A percentile compares a stretch with the other conserved stretches of the same genome.
phyloP scores from a whole-genome alignment of 1,140 invertebrate genomes.

The Elysia chlorotica region DNA sequence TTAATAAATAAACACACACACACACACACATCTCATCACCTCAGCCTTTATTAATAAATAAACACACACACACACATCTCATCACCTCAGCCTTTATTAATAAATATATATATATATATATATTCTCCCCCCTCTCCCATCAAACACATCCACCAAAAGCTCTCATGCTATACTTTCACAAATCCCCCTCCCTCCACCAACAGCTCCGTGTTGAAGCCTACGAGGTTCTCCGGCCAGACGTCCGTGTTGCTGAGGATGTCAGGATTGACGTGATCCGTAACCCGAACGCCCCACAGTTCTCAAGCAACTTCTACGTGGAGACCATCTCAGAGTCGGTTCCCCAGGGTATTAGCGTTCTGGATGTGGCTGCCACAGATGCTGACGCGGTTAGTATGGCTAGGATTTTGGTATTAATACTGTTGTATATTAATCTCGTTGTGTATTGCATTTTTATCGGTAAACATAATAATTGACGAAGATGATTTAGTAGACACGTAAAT shows the following conservation, averaged over 20 bases:
- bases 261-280: slow-evolving; percentile 84
- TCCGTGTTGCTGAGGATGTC: slow-evolving; percentile 79
- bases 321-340: slow-evolving; percentile 61
- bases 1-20: no score
- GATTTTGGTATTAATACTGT: no score
- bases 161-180: not conserved
- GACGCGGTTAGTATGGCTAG: slow-evolving; percentile 36
- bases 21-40: no score
- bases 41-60: no score
- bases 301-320: slow-evolving; percentile 69
- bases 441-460: no score
- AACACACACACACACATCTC: no score
- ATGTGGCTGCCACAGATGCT: slow-evolving; percentile 39
- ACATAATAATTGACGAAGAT: no score
- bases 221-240: slow-evolving; percentile 82
- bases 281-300: slow-evolving; percentile 72
- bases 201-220: slow-evolving; percentile 80
- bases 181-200: no score
- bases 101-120: not conserved
- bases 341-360: slow-evolving; percentile 28
- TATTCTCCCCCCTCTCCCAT: not conserved
- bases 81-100: no score
- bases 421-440: no score
- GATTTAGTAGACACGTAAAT: no score
- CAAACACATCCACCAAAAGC: no score